phyloP scores from a whole-genome alignment of 2,113 vertebrate genomes.

The Synchiropus splendidus region DNA sequence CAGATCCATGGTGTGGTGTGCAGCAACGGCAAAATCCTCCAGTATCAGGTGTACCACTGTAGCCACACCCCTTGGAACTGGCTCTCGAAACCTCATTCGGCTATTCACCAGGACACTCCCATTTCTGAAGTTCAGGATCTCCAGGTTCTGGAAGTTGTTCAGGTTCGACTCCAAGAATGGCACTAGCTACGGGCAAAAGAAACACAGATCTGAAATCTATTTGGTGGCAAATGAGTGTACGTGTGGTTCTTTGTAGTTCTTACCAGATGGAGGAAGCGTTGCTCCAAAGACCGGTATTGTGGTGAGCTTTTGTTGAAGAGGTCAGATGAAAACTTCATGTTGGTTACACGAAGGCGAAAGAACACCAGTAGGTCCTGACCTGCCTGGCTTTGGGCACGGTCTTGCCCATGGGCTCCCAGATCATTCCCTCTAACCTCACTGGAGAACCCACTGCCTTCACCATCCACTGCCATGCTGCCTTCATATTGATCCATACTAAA shows the following conservation, averaged over 20 bases:
- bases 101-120: constrained; percentile 96
- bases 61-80: constrained; percentile 76
- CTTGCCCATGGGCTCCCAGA: constrained; percentile 14
- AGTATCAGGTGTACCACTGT: constrained; percentile 83
- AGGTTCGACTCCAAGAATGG: constrained; percentile 92
- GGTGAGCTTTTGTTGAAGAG: constrained; percentile 92
- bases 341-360: constrained; percentile 92
- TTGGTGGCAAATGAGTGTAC: background rate
- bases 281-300: constrained; percentile 87
- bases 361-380: constrained; percentile 79
- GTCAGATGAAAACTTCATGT: constrained; percentile 90
- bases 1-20: constrained; percentile 91
- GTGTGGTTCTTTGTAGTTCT: constrained; percentile 28
- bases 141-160: constrained; percentile 84
- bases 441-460: constrained; percentile 47
- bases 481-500: constrained; percentile 49
- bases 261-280: constrained; percentile 86
- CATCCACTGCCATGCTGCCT: constrained; percentile 3
- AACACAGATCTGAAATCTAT: background rate
- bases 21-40: constrained; percentile 89
- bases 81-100: constrained; percentile 81
- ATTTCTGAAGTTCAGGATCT: constrained; percentile 95
- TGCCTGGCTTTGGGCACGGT: constrained; percentile 37
- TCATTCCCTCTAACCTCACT: constrained; percentile 37
- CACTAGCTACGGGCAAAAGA: constrained; percentile 69